Evolutionary conservation across 2,797 vertebrate genomes (phyloP), one percentile per base, ranked within the genome.

Genomic region (Sardinella longiceps): DNA sequence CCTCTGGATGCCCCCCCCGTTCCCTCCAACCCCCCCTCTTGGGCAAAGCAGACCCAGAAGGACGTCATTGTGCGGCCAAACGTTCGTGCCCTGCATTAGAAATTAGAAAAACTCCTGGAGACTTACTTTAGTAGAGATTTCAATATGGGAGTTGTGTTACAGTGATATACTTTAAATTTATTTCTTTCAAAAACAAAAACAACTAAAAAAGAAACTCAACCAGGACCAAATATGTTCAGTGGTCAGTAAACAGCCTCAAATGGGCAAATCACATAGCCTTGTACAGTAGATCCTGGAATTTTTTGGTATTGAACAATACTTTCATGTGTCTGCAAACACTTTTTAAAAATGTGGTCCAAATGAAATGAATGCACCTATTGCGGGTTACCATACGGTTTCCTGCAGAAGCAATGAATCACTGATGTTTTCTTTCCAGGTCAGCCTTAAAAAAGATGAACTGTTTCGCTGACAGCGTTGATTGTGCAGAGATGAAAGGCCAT

Each of bases 311-410:
- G 30, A 6, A 5, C 30, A 30, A 15, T 70, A 2, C 30, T 33
- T 37, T 12, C 66, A 37, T 74, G 66, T 7, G 66, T 74, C 66
- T 56, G 53, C 53, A n/a, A 56, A 56, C 3, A 56, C 20, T 74
- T 74, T 74, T 70, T 18, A 70, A 70, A 70, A 37, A 14, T 37
- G 83, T 86, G 77, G 81, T 60, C 86, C 77, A 83, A 85, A 58
- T 85, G 85, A 83, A 85, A 58, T 85, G 85, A 77, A 83, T 83
- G 81, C 70, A 86, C 63, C 58, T 84, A 80, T 56, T 81, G 63
- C 46, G 80, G 85, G 63, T 82, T 85, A 53, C 83, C 33, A 30
- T 84, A 56, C n/a, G 33, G 28, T 20, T 37, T 86, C 77, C 60
- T 58, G 43, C 46, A 84, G 45, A 82, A 80, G 51, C 63, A 83